phyloP scores from a whole-genome alignment of 1,140 invertebrate species.

The Drosophila sulfurigaster region DNA sequence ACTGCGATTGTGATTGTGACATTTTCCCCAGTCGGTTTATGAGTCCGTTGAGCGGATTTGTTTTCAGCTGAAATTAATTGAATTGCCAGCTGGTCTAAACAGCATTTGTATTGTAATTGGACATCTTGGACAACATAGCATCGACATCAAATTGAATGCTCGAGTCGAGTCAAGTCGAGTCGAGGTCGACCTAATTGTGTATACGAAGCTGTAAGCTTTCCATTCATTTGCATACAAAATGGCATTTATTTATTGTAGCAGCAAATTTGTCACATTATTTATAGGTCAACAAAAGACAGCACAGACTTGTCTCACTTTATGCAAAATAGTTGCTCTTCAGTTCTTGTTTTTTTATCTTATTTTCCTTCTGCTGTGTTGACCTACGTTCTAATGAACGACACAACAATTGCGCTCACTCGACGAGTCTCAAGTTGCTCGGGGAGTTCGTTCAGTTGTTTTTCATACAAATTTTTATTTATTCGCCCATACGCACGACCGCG shows the following conservation, averaged over 20 bases:
- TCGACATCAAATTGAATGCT: not conserved
- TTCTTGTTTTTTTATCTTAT: not conserved
- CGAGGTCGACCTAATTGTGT: constrained; percentile 32
- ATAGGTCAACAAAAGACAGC: constrained; percentile 56
- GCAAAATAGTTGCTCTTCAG: constrained; percentile 48
- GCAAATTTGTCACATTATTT: constrained; percentile 74
- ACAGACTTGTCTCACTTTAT: constrained; percentile 37
- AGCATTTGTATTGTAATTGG: constrained; percentile 27
- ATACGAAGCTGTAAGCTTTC: constrained; percentile 24
- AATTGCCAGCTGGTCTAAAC: constrained; percentile 9
- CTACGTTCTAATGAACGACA: constrained; percentile 44
- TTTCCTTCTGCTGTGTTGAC: not conserved
- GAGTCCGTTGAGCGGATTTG: constrained; percentile 31
- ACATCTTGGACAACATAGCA: constrained; percentile 7
- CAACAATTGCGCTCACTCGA: constrained; percentile 32
- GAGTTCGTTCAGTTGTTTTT: constrained; percentile 27
- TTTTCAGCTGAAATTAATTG: constrained; percentile 28
- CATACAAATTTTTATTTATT: constrained; percentile 69
- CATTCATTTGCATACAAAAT: constrained; percentile 69
- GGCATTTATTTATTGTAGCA: constrained; percentile 70
- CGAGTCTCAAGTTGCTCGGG: not conserved
- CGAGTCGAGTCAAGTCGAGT: too few relatives aligned
- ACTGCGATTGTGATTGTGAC: not conserved
- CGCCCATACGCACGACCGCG: constrained; percentile 52
- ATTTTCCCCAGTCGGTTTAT: constrained; percentile 11